phyloP scores from a whole-genome alignment of 1,140 invertebrate genomes.

The Hycleus cichorii region DNA sequence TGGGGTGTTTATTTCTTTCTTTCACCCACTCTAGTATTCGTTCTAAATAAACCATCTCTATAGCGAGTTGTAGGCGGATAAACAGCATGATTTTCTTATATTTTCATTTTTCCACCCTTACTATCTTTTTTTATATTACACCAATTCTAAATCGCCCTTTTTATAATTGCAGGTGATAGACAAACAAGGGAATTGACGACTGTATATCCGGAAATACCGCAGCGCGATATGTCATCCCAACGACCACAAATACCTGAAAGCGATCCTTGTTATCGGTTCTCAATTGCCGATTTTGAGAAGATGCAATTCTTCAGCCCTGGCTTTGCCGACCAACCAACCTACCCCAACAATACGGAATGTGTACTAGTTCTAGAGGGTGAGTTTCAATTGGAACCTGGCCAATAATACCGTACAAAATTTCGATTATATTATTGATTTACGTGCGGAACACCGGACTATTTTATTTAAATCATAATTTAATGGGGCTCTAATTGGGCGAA shows the following conservation, averaged over 20 bases:
- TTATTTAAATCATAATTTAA: conserved; percentile 12
- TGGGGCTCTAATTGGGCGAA: neutral
- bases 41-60: too few relatives aligned
- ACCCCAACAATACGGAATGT: conserved; percentile 65
- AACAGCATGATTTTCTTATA: too few relatives aligned
- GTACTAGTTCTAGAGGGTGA: conserved; percentile 61
- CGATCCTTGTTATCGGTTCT: conserved; percentile 47
- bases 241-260: neutral
- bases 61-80: too few relatives aligned
- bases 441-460: neutral
- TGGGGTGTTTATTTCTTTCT: too few relatives aligned
- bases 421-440: too few relatives aligned
- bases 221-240: conserved; percentile 5
- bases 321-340: conserved; percentile 53
- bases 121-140: too few relatives aligned
- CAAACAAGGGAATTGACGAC: conserved; percentile 8
- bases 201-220: conserved; percentile 10
- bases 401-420: too few relatives aligned
- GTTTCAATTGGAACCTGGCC: conserved; percentile 11
- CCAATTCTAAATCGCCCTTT: too few relatives aligned
- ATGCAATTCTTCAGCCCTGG: conserved; percentile 66
- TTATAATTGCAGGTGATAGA: neutral
- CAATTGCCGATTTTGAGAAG: conserved; percentile 45
- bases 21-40: too few relatives aligned
- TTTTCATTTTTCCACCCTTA: too few relatives aligned